Evolutionary conservation across 2,888 invertebrate species (phyloP).

Genomic region (Brachyptera putata): DNA sequence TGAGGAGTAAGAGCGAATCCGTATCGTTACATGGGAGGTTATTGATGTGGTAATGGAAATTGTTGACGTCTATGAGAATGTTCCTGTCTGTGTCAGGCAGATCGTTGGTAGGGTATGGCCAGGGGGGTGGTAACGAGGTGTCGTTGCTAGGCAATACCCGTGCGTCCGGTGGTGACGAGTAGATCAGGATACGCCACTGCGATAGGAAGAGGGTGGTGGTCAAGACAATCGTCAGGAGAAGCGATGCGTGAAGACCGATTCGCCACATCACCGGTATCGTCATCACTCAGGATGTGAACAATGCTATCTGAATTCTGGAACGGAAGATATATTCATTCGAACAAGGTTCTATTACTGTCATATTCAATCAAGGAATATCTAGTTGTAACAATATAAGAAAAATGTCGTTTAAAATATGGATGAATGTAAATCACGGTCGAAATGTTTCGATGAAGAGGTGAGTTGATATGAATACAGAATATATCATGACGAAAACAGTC

Average conservation of each 20-base stretch:
- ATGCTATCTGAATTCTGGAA: background rate
- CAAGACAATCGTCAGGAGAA: constrained; percentile 23
- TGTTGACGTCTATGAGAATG: constrained; percentile 54
- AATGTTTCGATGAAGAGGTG: too few relatives aligned
- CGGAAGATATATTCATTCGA: too few relatives aligned
- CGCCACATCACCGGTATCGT: constrained; percentile 29
- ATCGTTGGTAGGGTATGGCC: constrained; percentile 29
- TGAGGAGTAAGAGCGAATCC: constrained; percentile 52
- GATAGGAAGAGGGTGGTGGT: constrained; percentile 27
- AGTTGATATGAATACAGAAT: too few relatives aligned
- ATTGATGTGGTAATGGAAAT: constrained; percentile 59
- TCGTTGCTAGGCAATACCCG: constrained; percentile 28
- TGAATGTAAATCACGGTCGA: too few relatives aligned
- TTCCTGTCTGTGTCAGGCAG: constrained; percentile 40
- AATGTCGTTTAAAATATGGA: too few relatives aligned
- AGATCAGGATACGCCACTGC: constrained; percentile 27
- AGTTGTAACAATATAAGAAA: too few relatives aligned
- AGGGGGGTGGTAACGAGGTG: constrained; percentile 25
- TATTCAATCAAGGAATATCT: too few relatives aligned
- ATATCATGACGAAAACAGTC: too few relatives aligned
- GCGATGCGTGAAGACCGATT: constrained; percentile 25
- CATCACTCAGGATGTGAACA: constrained; percentile 22
- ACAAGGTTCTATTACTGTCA: too few relatives aligned
- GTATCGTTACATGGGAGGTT: constrained; percentile 53
- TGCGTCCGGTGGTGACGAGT: constrained; percentile 9